These are phyloP conservation scores for Gambusia affinis DNA, from an alignment of 2,113 vertebrate species.

Conservation along the genomic window DNA sequence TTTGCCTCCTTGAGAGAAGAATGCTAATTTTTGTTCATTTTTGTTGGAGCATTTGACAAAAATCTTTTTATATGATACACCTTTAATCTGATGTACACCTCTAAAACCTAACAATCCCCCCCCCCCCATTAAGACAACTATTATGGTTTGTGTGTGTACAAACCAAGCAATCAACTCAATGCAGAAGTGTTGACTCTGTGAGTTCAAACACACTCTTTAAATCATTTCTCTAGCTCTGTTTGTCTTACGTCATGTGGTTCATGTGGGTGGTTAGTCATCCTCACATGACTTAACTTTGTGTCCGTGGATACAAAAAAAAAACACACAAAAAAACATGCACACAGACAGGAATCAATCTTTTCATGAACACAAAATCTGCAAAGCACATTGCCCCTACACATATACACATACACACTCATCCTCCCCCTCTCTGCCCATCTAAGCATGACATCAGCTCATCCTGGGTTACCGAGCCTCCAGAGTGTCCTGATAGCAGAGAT, in stretches of 20 bases:
- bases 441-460: conserved; percentile 83
- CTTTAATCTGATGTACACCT: neutral
- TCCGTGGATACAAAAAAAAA: conserved; percentile 25
- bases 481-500: conserved; percentile 82
- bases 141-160: neutral
- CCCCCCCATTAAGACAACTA: neutral
- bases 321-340: conserved; percentile 21
- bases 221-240: conserved; percentile 20
- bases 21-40: too few species aligned
- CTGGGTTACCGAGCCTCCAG: conserved; percentile 82
- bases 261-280: conserved; percentile 53
- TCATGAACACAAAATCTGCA: conserved; percentile 9
- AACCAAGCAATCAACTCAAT: neutral
- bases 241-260: conserved; percentile 51
- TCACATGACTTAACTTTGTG: conserved; percentile 51
- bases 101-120: neutral
- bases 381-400: neutral
- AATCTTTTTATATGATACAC: too few species aligned
- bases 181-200: neutral
- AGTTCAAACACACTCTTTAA: neutral
- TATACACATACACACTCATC: conserved; percentile 7
- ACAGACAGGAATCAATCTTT: conserved; percentile 22
- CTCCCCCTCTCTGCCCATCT: conserved; percentile 65
- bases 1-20: too few species aligned
- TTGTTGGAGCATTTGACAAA: too few species aligned